These are phyloP conservation scores for Drosophila navojoa DNA, from an alignment of 1,140 invertebrate genomes.

Conservation along the genomic window DNA sequence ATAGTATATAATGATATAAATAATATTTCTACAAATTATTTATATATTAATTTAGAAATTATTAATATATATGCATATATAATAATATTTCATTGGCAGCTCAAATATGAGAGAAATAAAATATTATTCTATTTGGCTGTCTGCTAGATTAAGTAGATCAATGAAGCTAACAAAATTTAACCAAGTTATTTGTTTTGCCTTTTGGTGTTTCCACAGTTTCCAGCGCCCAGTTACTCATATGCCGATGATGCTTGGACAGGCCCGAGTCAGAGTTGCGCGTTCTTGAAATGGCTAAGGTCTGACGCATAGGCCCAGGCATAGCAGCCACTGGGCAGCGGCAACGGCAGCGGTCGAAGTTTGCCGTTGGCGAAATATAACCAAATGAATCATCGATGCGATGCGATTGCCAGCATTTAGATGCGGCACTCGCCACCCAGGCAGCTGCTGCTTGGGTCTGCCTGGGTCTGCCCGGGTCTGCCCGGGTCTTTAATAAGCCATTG, in stretches of 20 bases:
- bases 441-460: constrained; percentile 3
- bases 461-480: constrained; percentile 4
- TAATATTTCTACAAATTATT: too few species aligned
- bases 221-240: neutral
- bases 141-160: too few species aligned
- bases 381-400: constrained; percentile 62
- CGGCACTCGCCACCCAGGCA: constrained; percentile 30
- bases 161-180: too few species aligned
- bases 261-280: constrained; percentile 6
- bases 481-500: constrained; percentile 66
- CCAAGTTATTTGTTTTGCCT: neutral
- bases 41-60: too few species aligned
- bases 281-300: constrained; percentile 57
- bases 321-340: constrained; percentile 14
- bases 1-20: too few species aligned
- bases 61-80: too few species aligned
- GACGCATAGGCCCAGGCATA: constrained; percentile 53
- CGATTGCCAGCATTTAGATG: constrained; percentile 9
- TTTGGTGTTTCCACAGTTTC: too few species aligned
- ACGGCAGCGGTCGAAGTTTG: neutral
- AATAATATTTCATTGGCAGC: too few species aligned
- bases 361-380: constrained; percentile 60
- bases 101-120: too few species aligned
- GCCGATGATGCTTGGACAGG: constrained; percentile 9
- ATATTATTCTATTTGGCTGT: too few species aligned